Evolutionary conservation across 2,888 invertebrate genomes (phyloP), one percentile per base, ranked within the genome.

Genomic region (Oligia strigilis): DNA sequence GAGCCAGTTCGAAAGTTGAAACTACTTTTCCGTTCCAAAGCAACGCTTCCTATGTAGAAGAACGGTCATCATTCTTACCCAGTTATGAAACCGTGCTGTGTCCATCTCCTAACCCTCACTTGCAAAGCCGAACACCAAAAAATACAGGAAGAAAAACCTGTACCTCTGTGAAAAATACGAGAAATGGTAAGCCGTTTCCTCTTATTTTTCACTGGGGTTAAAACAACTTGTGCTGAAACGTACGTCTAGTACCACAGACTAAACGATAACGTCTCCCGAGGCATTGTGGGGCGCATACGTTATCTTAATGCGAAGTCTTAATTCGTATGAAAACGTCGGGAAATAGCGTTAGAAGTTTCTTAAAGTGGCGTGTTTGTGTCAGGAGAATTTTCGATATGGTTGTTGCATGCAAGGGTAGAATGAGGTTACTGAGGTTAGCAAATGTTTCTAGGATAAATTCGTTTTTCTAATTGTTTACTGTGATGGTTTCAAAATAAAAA

Each of bases 271-370:
- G 81, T 87, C 87, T 83, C 72, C 55, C 84, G 75, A 73, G 81
- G 85, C 85, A 81, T 87, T 87, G 84, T 85, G 85, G 85, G 75
- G 70, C 77, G 81, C 81, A 85, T 81, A 85, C 75, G 87, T 85
- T 87, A 87, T 87, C 87, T 85, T 80, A 87, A 84, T 80, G 84
- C 72, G 36, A 36, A 52, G 85, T 87, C 84, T 85, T 85, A 85
- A 85, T 87, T 87, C 75, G 81, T 87, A 77, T 73, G 85, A 75
- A 81, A 85, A 87, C 72, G 85, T 77, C 70, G 85, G 75, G 46
- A 75, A 85, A 87, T 67, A 66, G 58, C 66, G 77, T 70, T 70
- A 77, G 81, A 87, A 87, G 81, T 85, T 84, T 75, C 84, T 75
- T 49, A 70, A 77, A 87, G 65, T 62, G 14, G 55, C 29, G 14